Evolutionary conservation across 2,797 vertebrate genomes (phyloP).

Genomic region (Pangasius mekongensis): DNA sequence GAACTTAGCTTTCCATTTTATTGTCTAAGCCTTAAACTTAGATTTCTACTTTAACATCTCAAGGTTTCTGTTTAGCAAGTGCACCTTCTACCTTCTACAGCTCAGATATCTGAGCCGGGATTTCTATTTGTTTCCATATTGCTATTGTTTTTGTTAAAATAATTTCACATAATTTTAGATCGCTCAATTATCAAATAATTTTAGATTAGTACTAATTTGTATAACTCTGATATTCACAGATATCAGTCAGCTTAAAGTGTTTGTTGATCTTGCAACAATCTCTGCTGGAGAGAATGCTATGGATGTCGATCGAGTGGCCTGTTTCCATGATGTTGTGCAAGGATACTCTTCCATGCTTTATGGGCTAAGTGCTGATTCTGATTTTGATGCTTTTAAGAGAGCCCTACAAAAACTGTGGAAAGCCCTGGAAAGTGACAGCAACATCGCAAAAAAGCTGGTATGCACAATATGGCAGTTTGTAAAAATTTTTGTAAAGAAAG

Average conservation of each 20-base stretch:
- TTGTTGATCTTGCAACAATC: conserved; percentile 95
- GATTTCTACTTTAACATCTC: neutral
- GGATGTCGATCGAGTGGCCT: conserved; percentile 93
- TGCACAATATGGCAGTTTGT: neutral
- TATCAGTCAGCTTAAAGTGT: conserved; percentile 93
- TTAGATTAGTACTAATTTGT: neutral
- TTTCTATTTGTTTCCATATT: neutral
- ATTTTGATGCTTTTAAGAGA: conserved; percentile 77
- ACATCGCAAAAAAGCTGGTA: conserved; percentile 88
- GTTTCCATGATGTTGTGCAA: conserved; percentile 90
- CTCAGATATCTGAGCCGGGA: neutral
- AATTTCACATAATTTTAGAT: neutral
- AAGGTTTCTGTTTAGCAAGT: neutral
- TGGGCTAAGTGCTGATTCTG: conserved; percentile 77
- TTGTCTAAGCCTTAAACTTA: neutral
- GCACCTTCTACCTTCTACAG: neutral
- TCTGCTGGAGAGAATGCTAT: conserved; percentile 97
- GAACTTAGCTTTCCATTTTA: neutral
- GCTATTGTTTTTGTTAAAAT: neutral
- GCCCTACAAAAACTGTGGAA: conserved; percentile 87
- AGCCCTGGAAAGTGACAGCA: conserved; percentile 87
- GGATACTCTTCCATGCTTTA: conserved; percentile 90
- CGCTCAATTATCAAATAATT: neutral
- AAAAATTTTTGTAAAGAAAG: neutral
- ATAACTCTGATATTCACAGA: conserved; percentile 68